A percentile compares a stretch with the other conserved stretches of the same genome.
Evolutionary conservation across 2,797 vertebrate genomes (phyloP).

Genomic region (Malurus leucopterus): DNA sequence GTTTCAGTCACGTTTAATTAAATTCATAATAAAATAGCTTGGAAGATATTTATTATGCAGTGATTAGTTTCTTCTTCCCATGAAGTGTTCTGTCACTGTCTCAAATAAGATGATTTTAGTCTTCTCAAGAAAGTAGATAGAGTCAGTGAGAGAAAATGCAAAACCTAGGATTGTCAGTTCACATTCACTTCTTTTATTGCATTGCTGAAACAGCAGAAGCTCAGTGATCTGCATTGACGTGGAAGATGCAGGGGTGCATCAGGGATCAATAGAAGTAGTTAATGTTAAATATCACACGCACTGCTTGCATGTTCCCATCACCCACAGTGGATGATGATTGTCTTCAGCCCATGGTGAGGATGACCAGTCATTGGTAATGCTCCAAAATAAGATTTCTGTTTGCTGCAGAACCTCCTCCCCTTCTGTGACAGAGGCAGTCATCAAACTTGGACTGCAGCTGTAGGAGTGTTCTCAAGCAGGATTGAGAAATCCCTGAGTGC

Average conservation of each 20-base stretch:
- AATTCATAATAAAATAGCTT: not conserved
- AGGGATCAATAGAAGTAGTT: not conserved
- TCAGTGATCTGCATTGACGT: not conserved
- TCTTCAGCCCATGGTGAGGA: not conserved
- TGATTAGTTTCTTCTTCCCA: not conserved
- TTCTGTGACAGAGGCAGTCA: not conserved
- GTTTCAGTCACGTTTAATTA: not conserved
- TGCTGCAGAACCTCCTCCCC: not conserved
- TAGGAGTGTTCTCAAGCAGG: not conserved
- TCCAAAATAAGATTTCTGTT: not conserved
- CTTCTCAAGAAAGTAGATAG: not conserved
- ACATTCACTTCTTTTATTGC: not conserved
- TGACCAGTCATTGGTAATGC: not conserved
- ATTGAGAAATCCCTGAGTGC: not conserved
- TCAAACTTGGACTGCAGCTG: not conserved
- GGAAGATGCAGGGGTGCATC: not conserved
- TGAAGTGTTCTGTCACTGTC: not conserved
- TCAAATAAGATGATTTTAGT: not conserved
- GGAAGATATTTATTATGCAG: not conserved
- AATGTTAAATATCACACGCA: not conserved
- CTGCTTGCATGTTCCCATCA: not conserved
- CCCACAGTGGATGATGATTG: not conserved
- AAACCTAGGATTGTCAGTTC: not conserved
- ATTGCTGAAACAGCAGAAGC: not conserved
- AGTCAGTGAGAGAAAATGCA: not conserved